Base-by-base conservation (phyloP, 2,797 vertebrate species). In the Sebastes itinus region DNA sequence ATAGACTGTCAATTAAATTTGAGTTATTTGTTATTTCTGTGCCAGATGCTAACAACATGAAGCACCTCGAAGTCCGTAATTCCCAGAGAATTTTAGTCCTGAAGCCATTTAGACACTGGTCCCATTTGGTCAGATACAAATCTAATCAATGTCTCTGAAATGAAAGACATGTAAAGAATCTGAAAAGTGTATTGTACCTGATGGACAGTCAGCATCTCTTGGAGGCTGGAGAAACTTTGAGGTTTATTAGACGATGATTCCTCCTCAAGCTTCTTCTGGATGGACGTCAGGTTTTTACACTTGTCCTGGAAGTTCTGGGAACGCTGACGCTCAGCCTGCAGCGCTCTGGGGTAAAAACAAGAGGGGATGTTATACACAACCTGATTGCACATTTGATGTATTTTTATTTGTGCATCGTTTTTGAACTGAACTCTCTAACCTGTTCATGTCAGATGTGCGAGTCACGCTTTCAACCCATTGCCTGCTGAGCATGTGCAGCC, bases 281-380 rank as follows among this genome's bases (percentile, higher is more conserved):
- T 93, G 1, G 84, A 92, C 23, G 76, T 91, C 94, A 97, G 95
- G 58, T 88, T 94, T 49, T 96, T 90, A 81, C 94, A 96, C 85
- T 95, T 97, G 82, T 93, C 88, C 87, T 96, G 85, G 86, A 97
- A 96, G 82, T 72, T 95, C 63, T 92, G 94, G 35, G 92, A 91
- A 75, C 49, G 82, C n/a, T 95, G 88, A 76, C 80, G 78, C 27
- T 80, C 74, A 25, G 66, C 91, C 78, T 96, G 96, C 70, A 96
- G 84, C 72, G 92, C 87, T 83, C 98, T 99, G 87, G 11, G 32
- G 59, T 18, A 1, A 49, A 58, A 52, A 35, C 63, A 73, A 56
- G 18, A 46, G 4, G 10, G 12, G 18, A 6, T 22, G 12, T 49
- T 46, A 2, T 14, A 66, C 22, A 42, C 22, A 38, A 38, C 5